Evolutionary conservation across 1,140 invertebrate species (phyloP).

Genomic region (Neelides sp.): DNA sequence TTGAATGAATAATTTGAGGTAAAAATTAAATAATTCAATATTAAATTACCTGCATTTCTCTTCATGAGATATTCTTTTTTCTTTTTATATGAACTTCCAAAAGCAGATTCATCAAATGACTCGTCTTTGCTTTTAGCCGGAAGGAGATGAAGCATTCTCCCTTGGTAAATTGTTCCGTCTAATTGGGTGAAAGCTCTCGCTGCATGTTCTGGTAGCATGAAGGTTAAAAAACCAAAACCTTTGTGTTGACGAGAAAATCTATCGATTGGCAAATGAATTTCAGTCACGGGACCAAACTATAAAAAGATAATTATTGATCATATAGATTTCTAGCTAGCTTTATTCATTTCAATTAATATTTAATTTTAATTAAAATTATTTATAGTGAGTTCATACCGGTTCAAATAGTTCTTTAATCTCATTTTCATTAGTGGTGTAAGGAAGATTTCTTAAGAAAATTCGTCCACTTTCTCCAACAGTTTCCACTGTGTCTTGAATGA

Average conservation of each 20-base stretch:
- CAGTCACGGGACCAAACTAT: constrained; percentile 61
- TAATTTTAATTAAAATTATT: neutral
- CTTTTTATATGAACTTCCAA: constrained; percentile 58
- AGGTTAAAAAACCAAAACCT: constrained; percentile 88
- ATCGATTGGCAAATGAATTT: constrained; percentile 84
- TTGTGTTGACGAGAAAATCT: constrained; percentile 67
- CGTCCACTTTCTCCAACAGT: constrained; percentile 77
- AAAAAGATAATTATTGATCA: constrained; percentile 15
- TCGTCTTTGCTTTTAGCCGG: constrained; percentile 62
- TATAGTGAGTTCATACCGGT: constrained; percentile 48
- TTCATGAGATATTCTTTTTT: constrained; percentile 73
- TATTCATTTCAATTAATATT: no score
- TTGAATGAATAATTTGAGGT: neutral
- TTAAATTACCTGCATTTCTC: constrained; percentile 42
- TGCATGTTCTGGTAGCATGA: constrained; percentile 90
- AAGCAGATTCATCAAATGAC: neutral
- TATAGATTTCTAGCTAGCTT: constrained; percentile 8
- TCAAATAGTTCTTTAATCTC: constrained; percentile 73
- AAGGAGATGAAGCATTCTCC: constrained; percentile 83
- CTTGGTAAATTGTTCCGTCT: constrained; percentile 79
- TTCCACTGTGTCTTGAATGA: constrained; percentile 55
- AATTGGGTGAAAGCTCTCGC: constrained; percentile 71
- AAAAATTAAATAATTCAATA: neutral
- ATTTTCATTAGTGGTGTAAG: constrained; percentile 77
- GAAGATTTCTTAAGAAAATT: constrained; percentile 87